Evolutionary conservation across 2,797 vertebrate genomes (phyloP), one percentile per base, ranked within the genome.

Genomic region (Halcyon smyrnensis): DNA sequence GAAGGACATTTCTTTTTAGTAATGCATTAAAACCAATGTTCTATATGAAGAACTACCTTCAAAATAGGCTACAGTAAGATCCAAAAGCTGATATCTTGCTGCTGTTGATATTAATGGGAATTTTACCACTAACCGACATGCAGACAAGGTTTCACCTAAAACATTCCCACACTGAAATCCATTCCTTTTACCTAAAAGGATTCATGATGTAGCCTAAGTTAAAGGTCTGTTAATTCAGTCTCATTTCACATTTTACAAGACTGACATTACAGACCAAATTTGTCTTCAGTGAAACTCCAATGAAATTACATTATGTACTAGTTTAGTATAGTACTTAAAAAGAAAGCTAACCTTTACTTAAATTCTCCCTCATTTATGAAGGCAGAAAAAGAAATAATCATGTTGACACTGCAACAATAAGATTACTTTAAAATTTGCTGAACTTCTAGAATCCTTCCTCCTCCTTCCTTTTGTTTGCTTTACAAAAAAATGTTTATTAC

Each of bases 331-430:
- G 43, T 77, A 84, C 39, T 94, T 93, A 74, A 92, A 94, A 91
- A 97, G 83, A 93, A 97, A 96, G 93, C 90, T 91, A 97, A 94
- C 77, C 70, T 95, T 88, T 89, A 68, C 69, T 91, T 91, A 77
- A 94, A 67, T 64, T 59, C 56, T 85, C 56, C 34, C 30, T 89
- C 62, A 46, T 87, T 92, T 87, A 68, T 87, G 34, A 86, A 93
- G 43, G 39, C 36, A 92, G 39, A 56, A 74, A 71, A 56, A 32
- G 32, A 56, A 24, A 41, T 6, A 83, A 54, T 84, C 34, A 50
- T 11, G 13, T 25, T 69, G 53, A 76, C 30, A 76, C 7, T 28
- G 34, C 19, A 95, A 75, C 51, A 89, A 78, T 69, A 82, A 80
- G 69, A 84, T 46, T 68, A 53, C 62, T 77, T 89, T 91, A 43